Conservation (phyloP, 2,797 vertebrate genomes). For the Pristis pectinata region DNA sequence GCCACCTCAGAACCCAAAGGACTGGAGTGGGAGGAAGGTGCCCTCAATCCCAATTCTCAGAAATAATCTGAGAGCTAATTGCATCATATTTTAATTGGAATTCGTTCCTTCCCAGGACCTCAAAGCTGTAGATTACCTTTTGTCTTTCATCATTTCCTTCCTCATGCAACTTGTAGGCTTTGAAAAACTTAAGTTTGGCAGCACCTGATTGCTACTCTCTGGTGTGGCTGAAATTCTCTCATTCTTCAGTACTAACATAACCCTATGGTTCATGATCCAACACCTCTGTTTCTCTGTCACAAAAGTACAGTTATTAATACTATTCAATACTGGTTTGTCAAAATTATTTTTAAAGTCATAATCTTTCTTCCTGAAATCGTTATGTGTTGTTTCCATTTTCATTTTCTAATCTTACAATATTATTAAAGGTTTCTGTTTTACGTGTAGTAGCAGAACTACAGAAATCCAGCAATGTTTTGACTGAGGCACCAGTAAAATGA, state of each 20-base stretch:
- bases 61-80: neutral
- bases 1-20: too few relatives aligned
- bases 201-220: neutral
- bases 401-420: neutral
- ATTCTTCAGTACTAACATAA: too few relatives aligned
- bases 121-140: neutral
- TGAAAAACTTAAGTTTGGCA: neutral
- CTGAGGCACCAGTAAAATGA: neutral
- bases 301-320: neutral
- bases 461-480: neutral
- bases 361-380: neutral
- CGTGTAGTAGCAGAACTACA: neutral
- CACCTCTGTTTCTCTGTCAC: neutral
- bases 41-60: neutral
- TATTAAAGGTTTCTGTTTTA: neutral
- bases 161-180: neutral
- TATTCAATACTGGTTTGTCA: neutral
- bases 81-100: neutral
- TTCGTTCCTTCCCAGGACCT: neutral
- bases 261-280: too few relatives aligned
- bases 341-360: neutral
- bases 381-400: neutral
- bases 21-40: too few relatives aligned
- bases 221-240: neutral
- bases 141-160: neutral